These are phyloP conservation scores for Dynastes grantii DNA, from an alignment of 2,888 invertebrate species.

Conservation along the genomic window DNA sequence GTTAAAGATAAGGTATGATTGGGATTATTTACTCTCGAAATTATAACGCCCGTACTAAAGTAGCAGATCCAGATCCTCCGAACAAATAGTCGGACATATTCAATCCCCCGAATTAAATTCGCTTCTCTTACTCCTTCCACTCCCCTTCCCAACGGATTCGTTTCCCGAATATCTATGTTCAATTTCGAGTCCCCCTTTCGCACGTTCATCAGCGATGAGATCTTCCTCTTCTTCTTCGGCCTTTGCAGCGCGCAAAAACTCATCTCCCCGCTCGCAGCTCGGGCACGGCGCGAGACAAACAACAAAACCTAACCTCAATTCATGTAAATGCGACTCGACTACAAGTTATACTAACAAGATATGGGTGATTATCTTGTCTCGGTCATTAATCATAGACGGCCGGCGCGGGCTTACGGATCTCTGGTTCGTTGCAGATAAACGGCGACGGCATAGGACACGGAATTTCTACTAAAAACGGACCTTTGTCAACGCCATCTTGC, in stretches of 20 bases:
- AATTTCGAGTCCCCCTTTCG: neutral
- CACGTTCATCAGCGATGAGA: neutral
- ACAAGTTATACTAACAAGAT: constrained; percentile 59
- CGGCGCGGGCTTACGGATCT: neutral
- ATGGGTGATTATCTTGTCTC: constrained; percentile 60
- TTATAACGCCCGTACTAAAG: no score
- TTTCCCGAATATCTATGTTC: neutral
- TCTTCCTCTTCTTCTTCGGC: neutral
- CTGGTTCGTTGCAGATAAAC: constrained; percentile 51
- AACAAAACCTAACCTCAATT: constrained; percentile 56
- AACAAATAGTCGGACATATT: constrained; percentile 13
- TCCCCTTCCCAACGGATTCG: neutral
- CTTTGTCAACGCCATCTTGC: constrained; percentile 63
- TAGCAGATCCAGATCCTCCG: neutral
- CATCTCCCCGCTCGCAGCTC: neutral
- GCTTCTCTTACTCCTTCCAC: neutral
- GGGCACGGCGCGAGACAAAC: constrained; percentile 8
- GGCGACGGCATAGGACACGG: constrained; percentile 52
- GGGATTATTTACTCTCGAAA: no score
- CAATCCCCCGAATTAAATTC: constrained; percentile 36
- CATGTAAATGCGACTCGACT: constrained; percentile 56
- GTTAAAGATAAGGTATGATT: no score
- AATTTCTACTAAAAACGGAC: constrained; percentile 59
- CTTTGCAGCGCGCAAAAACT: neutral
- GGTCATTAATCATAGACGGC: constrained; percentile 59